Base-by-base conservation (phyloP, 2,888 invertebrate genomes). In the Empis stercorea region DNA sequence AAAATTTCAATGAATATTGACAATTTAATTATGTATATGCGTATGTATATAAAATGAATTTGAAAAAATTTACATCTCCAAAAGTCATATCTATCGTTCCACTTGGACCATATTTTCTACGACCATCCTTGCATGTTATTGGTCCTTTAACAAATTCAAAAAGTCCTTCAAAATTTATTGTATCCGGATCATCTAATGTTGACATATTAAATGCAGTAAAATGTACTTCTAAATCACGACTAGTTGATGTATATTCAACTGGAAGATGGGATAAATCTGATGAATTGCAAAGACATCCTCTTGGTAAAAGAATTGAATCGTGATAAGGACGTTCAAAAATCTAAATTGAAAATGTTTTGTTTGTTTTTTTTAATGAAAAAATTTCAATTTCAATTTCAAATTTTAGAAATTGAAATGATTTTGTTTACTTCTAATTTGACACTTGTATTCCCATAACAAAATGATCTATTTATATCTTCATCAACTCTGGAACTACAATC, bases 141-240 rank as follows among this genome's bases (percentile, higher is more conserved):
- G 79, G 78, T 41, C 79, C 72, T 58, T 83, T 77, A 11, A 87
- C 74, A 57, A 88, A 88, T 62, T 87, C 87, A 67, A 85, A 89
- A 38, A 79, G 78, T 7, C 84, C 89, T 64, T 89, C 87, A 65
- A 92, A 87, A 61, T 82, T 84, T 55, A 91, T 76, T 43, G 83
- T 81, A 49, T 86, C 79, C 63, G 87, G 88, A 72, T 93, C 87
- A 60, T 92, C 88, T 15, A 84, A 72, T 2, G 88, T 80, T 52
- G 84, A 79, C 93, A 94, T 89, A 56, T 83, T 81, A 48, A 78
- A 75, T 14, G 89, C 84, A 54, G 82, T 81, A 60, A 92, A 89
- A 58, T 83, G 80, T 34, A 92, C 73, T 63, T 89, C 88, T 13
- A 87, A 80, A 32, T 85, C 78, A 54, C 81, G 79, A 45, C 84